These are phyloP conservation scores for Copsychus sechellarum DNA, from an alignment of 2,113 vertebrate species.

Conservation along the genomic window DNA sequence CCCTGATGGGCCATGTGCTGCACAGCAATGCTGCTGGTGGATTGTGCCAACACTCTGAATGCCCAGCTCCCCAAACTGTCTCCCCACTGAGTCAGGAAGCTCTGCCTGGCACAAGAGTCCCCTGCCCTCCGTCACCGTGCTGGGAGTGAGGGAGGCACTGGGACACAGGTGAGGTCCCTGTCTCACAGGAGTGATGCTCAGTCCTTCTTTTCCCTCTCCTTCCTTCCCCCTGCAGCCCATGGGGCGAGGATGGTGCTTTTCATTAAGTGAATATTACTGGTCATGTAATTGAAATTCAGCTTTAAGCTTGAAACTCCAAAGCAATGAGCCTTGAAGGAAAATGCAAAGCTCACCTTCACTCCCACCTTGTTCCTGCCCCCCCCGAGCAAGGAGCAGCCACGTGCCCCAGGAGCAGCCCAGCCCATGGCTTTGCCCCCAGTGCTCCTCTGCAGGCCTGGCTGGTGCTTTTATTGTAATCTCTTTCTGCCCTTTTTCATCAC, in stretches of 20 bases:
- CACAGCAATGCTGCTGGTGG: background rate
- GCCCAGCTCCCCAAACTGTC: background rate
- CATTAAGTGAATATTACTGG: background rate
- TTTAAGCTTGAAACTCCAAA: background rate
- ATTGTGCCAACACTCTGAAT: accelerated
- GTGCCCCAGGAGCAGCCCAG: background rate
- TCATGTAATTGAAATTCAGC: background rate
- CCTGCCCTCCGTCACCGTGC: background rate
- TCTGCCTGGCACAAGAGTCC: background rate
- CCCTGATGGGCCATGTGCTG: background rate
- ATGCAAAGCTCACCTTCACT: background rate
- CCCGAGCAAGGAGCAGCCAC: accelerated
- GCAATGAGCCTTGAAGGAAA: slow-evolving; percentile 42
- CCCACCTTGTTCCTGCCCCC: background rate
- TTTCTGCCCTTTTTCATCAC: background rate
- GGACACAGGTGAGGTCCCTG: accelerated
- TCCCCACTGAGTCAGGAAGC: background rate
- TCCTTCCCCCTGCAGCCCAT: background rate
- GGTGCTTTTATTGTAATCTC: background rate
- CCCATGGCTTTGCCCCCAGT: accelerated
- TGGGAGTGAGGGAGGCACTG: accelerated
- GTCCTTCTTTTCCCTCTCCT: background rate
- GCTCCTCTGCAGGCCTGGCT: background rate
- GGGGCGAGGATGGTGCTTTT: background rate
- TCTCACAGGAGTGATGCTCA: background rate